Conservation (phyloP, 2,888 invertebrate species). For the Drosophila gaucha region DNA sequence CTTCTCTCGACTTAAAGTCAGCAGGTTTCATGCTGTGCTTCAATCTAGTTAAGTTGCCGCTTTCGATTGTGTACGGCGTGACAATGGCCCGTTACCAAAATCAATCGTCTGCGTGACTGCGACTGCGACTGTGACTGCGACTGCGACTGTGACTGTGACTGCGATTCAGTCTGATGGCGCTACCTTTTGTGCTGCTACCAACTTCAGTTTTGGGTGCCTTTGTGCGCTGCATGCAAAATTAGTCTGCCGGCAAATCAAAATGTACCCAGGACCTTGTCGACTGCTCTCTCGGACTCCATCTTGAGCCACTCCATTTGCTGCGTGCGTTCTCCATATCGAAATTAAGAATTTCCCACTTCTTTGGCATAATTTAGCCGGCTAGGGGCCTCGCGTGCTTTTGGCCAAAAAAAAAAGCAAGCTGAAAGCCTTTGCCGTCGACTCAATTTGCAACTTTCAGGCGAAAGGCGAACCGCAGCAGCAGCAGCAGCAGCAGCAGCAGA, state of each 20-base stretch:
- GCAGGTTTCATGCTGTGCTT: slow-evolving; percentile 5
- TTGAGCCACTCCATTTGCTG: slow-evolving; percentile 11
- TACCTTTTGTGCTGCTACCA: slow-evolving; percentile 21
- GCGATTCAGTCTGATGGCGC: slow-evolving; percentile 4
- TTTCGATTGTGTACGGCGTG: slow-evolving; percentile 63
- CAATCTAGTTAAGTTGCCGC: slow-evolving; percentile 16
- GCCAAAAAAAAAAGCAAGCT: slow-evolving; percentile 18
- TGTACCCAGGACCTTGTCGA: slow-evolving; percentile 64
- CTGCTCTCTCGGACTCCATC: neutral
- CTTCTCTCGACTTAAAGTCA: slow-evolving; percentile 46
- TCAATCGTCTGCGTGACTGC: slow-evolving; percentile 76
- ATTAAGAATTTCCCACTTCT: slow-evolving; percentile 40
- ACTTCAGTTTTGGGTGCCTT: slow-evolving; percentile 33
- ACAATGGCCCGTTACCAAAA: slow-evolving; percentile 73
- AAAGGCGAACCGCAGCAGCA: slow-evolving; percentile 26
- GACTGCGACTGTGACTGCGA: slow-evolving; percentile 7
- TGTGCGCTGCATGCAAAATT: slow-evolving; percentile 78
- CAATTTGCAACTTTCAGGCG: slow-evolving; percentile 65
- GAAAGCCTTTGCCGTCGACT: slow-evolving; percentile 53
- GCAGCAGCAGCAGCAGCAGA: slow-evolving; percentile 16
- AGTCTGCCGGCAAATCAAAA: slow-evolving; percentile 69
- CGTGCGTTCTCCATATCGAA: slow-evolving; percentile 11
- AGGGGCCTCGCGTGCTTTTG: slow-evolving; percentile 28
- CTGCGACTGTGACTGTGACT: slow-evolving; percentile 47
- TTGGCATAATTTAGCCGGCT: slow-evolving; percentile 38